phyloP scores from a whole-genome alignment of 1,140 invertebrate genomes.

The Drosophila mojavensis region DNA sequence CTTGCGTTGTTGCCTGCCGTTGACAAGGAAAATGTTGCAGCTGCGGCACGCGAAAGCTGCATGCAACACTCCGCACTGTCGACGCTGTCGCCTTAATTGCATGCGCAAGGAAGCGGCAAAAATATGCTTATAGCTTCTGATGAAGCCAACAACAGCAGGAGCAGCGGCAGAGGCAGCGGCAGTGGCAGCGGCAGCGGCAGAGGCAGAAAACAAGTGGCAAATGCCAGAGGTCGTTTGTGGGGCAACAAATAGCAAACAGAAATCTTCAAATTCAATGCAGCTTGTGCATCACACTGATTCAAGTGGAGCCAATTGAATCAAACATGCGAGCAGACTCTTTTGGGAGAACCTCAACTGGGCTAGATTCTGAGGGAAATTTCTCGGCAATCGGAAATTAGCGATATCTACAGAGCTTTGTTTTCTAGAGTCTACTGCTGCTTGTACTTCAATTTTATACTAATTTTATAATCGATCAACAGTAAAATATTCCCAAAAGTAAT shows the following conservation, averaged over 20 bases:
- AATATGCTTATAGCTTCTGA: conserved; percentile 29
- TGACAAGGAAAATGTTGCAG: conserved; percentile 78
- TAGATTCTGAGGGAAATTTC: too few species aligned
- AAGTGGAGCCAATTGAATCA: background rate
- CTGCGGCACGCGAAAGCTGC: conserved; percentile 56
- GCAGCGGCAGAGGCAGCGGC: background rate
- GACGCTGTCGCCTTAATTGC: conserved; percentile 57
- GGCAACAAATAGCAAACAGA: conserved; percentile 10
- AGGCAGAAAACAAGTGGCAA: conserved; percentile 15
- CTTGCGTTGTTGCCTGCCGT: conserved; percentile 20
- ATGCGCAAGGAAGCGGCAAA: conserved; percentile 40
- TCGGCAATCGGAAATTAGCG: too few species aligned
- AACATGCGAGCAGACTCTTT: too few species aligned
- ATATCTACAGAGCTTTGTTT: too few species aligned
- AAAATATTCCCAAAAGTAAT: too few species aligned
- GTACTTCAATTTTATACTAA: too few species aligned
- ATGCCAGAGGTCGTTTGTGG: conserved; percentile 31
- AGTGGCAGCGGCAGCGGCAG: background rate
- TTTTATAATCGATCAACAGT: too few species aligned
- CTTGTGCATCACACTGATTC: conserved; percentile 7
- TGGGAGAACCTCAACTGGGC: too few species aligned
- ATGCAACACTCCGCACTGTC: background rate
- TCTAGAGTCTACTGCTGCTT: too few species aligned
- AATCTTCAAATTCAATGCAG: background rate
- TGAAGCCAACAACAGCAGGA: background rate